phyloP scores from a whole-genome alignment of 2,113 vertebrate genomes.

The Paralichthys olivaceus region DNA sequence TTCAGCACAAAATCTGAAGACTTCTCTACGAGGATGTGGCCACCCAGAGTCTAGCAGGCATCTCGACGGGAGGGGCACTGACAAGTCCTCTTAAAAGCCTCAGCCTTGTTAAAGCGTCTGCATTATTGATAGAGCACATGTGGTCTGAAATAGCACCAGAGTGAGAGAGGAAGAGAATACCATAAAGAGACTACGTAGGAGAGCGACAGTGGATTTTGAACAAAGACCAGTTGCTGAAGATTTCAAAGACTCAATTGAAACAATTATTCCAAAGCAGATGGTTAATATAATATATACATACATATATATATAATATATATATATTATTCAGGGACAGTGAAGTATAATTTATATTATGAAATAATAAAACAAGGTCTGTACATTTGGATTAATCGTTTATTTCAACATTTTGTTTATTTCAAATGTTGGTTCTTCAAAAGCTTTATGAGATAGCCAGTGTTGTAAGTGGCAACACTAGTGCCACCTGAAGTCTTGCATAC shows the following conservation, averaged over 20 bases:
- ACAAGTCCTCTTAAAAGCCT: slow-evolving; percentile 50
- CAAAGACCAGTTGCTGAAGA: slow-evolving; percentile 4
- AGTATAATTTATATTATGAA: not conserved
- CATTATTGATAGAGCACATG: slow-evolving; percentile 66
- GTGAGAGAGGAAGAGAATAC: not conserved
- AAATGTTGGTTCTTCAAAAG: too few relatives aligned
- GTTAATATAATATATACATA: not conserved
- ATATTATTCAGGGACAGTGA: not conserved
- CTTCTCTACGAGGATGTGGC: slow-evolving; percentile 30
- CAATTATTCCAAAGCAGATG: not conserved
- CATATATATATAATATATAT: not conserved
- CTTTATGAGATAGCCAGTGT: too few relatives aligned
- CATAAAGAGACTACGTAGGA: slow-evolving; percentile 5
- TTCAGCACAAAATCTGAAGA: slow-evolving; percentile 19
- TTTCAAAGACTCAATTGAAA: not conserved
- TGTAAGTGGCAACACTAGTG: too few relatives aligned
- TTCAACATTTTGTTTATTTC: too few relatives aligned
- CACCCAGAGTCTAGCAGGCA: slow-evolving; percentile 29
- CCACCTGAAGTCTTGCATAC: too few relatives aligned
- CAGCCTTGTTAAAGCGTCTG: slow-evolving; percentile 52
- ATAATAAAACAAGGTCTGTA: not conserved
- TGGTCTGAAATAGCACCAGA: slow-evolving; percentile 40
- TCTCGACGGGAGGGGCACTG: slow-evolving; percentile 21
- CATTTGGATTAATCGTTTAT: too few relatives aligned
- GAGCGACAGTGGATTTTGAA: not conserved